Evolutionary conservation across 2,888 invertebrate genomes (phyloP).

Genomic region (Baccha elongata): DNA sequence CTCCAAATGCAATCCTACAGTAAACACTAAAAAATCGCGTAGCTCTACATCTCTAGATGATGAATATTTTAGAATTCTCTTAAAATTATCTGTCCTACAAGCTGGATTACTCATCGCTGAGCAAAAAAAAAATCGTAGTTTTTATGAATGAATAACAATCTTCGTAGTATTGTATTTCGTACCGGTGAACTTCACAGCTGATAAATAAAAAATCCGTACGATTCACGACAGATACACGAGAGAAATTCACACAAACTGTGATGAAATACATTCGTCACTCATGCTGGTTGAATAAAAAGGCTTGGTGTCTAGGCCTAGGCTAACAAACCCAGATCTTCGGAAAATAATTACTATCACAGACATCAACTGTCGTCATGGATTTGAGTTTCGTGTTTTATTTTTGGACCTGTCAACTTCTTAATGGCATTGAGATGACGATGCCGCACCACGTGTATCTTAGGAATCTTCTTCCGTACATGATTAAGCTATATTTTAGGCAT

Average conservation of each 20-base stretch:
- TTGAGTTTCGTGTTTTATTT: background rate
- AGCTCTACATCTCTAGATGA: background rate
- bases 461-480: background rate
- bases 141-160: slow-evolving; percentile 55
- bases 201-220: no score
- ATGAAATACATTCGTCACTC: background rate
- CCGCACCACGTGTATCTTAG: no score
- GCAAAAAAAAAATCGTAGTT: slow-evolving; percentile 29
- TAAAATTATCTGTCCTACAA: background rate
- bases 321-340: background rate
- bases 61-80: background rate
- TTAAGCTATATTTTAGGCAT: background rate
- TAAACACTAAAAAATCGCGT: background rate
- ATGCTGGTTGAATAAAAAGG: background rate
- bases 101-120: slow-evolving; percentile 48
- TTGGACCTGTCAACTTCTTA: background rate
- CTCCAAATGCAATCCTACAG: background rate
- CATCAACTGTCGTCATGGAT: background rate
- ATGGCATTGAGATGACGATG: no score
- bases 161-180: background rate
- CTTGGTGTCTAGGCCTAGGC: no score
- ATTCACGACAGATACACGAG: slow-evolving; percentile 20
- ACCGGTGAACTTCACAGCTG: slow-evolving; percentile 47
- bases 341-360: background rate
- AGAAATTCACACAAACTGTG: background rate